Conservation (phyloP, 2,888 invertebrate genomes). For the Meganola albula region DNA sequence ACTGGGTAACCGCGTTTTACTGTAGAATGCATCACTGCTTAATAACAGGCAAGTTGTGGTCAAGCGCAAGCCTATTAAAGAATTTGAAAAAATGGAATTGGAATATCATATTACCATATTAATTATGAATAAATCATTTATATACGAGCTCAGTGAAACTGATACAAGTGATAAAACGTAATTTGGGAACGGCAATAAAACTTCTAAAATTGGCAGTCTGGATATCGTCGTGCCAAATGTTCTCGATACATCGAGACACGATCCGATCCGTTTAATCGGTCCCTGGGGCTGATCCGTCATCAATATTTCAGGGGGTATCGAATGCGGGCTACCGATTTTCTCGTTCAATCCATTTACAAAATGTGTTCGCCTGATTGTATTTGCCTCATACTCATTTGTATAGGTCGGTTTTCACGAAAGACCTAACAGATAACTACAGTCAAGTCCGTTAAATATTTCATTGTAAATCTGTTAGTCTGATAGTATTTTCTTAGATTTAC, state of each 20-base stretch:
- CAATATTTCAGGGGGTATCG: slow-evolving; percentile 54
- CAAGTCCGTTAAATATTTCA: not conserved
- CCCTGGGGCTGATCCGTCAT: slow-evolving; percentile 55
- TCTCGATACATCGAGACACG: slow-evolving; percentile 42
- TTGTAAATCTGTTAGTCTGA: not conserved
- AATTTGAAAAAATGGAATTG: too few species aligned
- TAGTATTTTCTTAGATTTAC: not conserved
- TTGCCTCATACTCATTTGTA: slow-evolving; percentile 40
- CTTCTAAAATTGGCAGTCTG: slow-evolving; percentile 46
- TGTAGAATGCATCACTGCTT: too few species aligned
- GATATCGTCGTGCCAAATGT: slow-evolving; percentile 37
- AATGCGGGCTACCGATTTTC: slow-evolving; percentile 45
- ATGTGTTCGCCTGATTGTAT: slow-evolving; percentile 44
- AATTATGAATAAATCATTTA: too few species aligned
- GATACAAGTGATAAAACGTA: slow-evolving; percentile 26
- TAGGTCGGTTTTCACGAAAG: too few species aligned
- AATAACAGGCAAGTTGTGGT: too few species aligned
- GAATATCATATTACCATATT: too few species aligned
- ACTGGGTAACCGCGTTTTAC: too few species aligned
- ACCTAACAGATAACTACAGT: too few species aligned
- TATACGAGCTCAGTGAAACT: too few species aligned
- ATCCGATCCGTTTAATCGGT: slow-evolving; percentile 49
- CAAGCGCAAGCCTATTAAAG: too few species aligned
- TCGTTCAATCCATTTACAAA: slow-evolving; percentile 38
- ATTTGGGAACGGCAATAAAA: slow-evolving; percentile 40